Evolutionary conservation across 2,113 vertebrate genomes (phyloP).

Genomic region (Grus americana): DNA sequence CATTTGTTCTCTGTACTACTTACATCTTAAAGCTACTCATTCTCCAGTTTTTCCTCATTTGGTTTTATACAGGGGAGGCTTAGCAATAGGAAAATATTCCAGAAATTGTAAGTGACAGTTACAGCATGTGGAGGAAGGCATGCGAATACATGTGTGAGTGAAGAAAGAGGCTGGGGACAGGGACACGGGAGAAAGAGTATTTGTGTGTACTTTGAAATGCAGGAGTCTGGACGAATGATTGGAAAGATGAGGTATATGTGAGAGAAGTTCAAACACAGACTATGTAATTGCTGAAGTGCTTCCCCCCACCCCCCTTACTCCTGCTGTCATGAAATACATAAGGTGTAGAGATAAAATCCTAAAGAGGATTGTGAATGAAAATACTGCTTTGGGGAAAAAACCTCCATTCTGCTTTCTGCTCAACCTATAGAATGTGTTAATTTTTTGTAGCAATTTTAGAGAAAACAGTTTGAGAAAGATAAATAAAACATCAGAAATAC

Average conservation of each 20-base stretch:
- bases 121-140: not conserved
- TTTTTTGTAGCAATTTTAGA: not conserved
- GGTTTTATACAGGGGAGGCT: not conserved
- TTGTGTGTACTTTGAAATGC: not conserved
- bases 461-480: not conserved
- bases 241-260: not conserved
- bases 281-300: not conserved
- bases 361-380: not conserved
- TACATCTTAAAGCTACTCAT: not conserved
- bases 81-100: not conserved
- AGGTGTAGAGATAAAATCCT: not conserved
- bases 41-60: not conserved
- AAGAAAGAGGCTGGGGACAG: not conserved
- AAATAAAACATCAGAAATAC: not conserved
- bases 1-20: not conserved
- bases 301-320: not conserved
- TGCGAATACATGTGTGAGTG: not conserved
- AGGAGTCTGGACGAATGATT: not conserved
- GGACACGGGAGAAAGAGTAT: not conserved
- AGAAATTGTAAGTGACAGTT: not conserved
- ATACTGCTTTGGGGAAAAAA: not conserved
- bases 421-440: not conserved
- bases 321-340: not conserved
- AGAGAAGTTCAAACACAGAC: not conserved
- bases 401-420: not conserved